These are phyloP conservation scores for Tenodera sinensis DNA, from an alignment of 2,888 invertebrate genomes.

Conservation along the genomic window DNA sequence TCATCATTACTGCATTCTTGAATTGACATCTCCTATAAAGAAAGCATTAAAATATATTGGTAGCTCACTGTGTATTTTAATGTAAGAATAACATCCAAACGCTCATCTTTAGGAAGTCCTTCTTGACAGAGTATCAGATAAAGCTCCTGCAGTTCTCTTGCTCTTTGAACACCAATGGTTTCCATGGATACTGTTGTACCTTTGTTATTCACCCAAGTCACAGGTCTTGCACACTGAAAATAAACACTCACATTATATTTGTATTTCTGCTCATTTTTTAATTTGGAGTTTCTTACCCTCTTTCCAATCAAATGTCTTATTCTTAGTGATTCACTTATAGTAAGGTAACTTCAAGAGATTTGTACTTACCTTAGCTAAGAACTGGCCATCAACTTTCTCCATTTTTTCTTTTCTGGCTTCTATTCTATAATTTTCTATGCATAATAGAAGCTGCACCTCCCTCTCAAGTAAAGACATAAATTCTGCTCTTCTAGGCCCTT, in stretches of 20 bases:
- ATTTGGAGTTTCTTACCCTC: too few species aligned
- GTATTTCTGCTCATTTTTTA: neutral
- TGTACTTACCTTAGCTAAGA: conserved; percentile 22
- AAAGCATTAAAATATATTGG: neutral
- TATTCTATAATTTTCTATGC: conserved; percentile 64
- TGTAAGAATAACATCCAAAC: conserved; percentile 66
- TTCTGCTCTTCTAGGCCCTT: conserved; percentile 66
- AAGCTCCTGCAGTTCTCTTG: conserved; percentile 67
- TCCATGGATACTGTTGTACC: conserved; percentile 72
- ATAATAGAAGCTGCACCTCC: conserved; percentile 65
- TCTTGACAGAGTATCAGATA: conserved; percentile 63
- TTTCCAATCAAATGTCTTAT: too few species aligned
- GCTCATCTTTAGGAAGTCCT: conserved; percentile 58
- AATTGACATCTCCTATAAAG: too few species aligned
- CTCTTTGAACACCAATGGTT: conserved; percentile 74
- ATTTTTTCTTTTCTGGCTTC: conserved; percentile 32
- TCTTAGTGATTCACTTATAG: neutral
- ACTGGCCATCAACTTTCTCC: conserved; percentile 45
- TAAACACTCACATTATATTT: neutral
- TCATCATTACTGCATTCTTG: neutral
- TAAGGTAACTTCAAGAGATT: neutral
- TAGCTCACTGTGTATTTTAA: conserved; percentile 56
- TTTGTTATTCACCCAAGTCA: conserved; percentile 72
- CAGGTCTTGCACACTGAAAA: conserved; percentile 56
- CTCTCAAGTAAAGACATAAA: conserved; percentile 67